Evolutionary conservation across 2,113 vertebrate genomes (phyloP).

Genomic region (Microtus ochrogaster): DNA sequence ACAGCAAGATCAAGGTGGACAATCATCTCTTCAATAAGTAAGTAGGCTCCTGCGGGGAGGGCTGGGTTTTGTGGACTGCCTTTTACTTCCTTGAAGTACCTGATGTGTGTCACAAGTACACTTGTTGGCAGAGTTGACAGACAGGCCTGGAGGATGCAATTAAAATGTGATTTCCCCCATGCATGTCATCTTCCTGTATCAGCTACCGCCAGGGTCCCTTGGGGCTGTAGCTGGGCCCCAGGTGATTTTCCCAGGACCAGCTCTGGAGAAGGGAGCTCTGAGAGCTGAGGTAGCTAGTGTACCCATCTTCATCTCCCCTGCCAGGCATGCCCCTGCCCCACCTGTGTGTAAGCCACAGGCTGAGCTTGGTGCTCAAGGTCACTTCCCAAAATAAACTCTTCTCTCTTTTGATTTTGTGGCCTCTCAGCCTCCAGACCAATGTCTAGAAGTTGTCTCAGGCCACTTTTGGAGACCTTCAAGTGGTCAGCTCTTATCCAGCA

Average conservation of each 20-base stretch:
- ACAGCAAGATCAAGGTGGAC: slow-evolving; percentile 99
- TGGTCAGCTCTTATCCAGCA: not conserved
- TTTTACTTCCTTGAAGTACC: not conserved
- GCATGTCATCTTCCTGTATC: not conserved
- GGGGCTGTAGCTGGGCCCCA: not conserved
- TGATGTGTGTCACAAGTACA: not conserved
- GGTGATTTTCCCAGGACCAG: not conserved
- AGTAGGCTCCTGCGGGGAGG: slow-evolving; percentile 76
- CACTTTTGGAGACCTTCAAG: not conserved
- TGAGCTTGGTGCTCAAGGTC: not conserved
- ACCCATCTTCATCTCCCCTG: not conserved
- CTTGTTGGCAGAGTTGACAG: not conserved
- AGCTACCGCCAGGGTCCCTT: not conserved
- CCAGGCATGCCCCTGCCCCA: not conserved
- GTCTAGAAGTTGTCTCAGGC: not conserved
- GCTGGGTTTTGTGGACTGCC: not conserved
- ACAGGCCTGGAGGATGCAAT: not conserved
- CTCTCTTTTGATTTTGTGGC: not conserved
- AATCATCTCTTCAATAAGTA: slow-evolving; percentile 99
- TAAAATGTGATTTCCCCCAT: not conserved
- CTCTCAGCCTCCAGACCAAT: not conserved
- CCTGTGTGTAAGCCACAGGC: not conserved
- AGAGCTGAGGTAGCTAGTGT: not conserved
- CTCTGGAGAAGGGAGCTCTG: not conserved
- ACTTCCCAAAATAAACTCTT: not conserved